A percentile compares a stretch with the other conserved stretches of the same genome.
Evolutionary conservation across 2,113 vertebrate species (phyloP).

Genomic region (Gallinago undulata): DNA sequence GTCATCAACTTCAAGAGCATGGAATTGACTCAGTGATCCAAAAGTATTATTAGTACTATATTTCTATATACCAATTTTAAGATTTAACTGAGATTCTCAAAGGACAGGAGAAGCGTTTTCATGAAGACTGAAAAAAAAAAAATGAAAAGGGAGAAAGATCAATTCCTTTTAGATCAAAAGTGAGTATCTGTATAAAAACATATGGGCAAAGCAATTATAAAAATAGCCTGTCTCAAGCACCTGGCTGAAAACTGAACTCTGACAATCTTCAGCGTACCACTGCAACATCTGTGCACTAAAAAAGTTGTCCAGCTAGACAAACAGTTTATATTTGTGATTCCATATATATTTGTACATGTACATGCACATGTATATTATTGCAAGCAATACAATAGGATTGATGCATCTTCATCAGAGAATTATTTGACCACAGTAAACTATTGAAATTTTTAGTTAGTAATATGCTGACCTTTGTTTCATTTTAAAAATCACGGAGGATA

Average conservation of each 20-base stretch:
- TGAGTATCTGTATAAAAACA: neutral
- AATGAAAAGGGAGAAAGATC: neutral
- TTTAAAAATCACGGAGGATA: neutral
- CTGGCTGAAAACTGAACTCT: neutral
- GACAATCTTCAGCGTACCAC: neutral
- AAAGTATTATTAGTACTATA: neutral
- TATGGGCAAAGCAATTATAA: accelerated
- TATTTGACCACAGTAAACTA: neutral
- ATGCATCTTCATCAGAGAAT: neutral
- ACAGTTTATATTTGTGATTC: neutral
- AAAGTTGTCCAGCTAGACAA: neutral
- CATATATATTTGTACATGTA: neutral
- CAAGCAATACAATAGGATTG: neutral
- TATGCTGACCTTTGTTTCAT: neutral
- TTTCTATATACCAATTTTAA: neutral
- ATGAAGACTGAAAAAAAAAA: neutral
- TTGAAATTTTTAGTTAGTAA: neutral
- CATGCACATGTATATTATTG: neutral
- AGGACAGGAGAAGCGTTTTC: neutral
- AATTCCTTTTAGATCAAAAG: neutral
- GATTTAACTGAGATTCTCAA: neutral
- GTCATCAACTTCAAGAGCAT: neutral
- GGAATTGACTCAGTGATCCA: neutral
- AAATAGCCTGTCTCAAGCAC: neutral
- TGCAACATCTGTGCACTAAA: neutral